These are phyloP conservation scores for Busseola fusca DNA, from an alignment of 2,888 invertebrate species.

Conservation along the genomic window DNA sequence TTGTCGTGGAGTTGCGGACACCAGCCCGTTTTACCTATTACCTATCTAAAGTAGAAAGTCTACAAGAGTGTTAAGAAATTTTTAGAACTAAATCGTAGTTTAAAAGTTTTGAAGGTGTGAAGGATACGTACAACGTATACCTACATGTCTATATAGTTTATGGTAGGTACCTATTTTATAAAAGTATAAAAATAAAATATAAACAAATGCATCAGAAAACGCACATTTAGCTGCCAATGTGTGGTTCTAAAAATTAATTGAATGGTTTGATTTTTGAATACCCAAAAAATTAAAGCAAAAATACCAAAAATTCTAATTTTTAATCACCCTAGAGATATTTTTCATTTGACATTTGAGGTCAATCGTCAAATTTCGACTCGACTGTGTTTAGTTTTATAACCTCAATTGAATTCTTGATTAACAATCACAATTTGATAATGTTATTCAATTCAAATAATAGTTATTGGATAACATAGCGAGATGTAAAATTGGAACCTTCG, in stretches of 20 bases:
- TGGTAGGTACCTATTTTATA: neutral
- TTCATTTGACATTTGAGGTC: neutral
- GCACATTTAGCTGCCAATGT: neutral
- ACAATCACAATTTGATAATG: neutral
- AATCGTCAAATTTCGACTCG: too few species aligned
- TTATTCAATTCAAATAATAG: neutral
- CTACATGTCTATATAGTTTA: neutral
- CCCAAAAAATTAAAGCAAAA: too few species aligned
- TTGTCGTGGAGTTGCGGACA: too few species aligned
- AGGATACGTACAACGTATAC: neutral
- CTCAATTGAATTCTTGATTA: neutral
- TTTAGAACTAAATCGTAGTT: conserved; percentile 20
- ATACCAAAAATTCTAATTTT: neutral
- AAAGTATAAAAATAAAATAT: neutral
- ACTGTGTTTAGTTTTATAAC: neutral
- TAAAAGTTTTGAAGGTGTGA: conserved; percentile 15
- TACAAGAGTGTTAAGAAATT: conserved; percentile 17
- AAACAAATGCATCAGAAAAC: neutral
- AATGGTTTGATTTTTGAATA: neutral
- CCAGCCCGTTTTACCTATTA: too few species aligned
- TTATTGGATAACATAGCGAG: neutral
- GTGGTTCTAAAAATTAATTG: neutral
- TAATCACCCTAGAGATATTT: neutral
- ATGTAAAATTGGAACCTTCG: neutral
- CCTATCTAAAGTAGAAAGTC: conserved; percentile 22